phyloP scores from a whole-genome alignment of 1,140 invertebrate genomes.

The Campoletis sonorensis region DNA sequence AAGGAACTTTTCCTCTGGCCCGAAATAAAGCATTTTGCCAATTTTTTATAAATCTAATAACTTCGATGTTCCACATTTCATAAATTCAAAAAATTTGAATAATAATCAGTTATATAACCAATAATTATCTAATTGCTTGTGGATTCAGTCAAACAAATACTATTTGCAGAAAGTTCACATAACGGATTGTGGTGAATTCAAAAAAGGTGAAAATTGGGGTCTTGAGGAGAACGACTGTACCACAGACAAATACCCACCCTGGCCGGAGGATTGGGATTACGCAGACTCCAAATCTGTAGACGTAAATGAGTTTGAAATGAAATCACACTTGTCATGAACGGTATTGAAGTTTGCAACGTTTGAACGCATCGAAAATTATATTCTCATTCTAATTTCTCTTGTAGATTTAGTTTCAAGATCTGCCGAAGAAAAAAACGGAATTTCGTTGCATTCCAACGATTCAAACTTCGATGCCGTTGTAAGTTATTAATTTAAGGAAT shows the following conservation, averaged over 20 bases:
- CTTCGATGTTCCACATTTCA: too few species aligned
- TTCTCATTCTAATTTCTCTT: too few species aligned
- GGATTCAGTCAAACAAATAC: too few species aligned
- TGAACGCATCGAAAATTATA: too few species aligned
- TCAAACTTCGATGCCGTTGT: too few species aligned
- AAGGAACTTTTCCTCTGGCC: neutral
- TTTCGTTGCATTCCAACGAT: too few species aligned
- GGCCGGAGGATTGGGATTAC: conserved; percentile 84
- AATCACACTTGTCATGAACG: too few species aligned
- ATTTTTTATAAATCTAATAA: neutral
- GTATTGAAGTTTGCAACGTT: too few species aligned
- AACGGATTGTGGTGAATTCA: conserved; percentile 84
- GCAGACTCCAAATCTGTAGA: conserved; percentile 60
- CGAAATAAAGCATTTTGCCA: too few species aligned
- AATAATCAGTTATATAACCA: neutral
- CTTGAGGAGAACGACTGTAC: conserved; percentile 84
- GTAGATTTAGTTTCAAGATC: too few species aligned
- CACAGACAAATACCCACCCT: conserved; percentile 83
- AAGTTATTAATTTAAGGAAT: too few species aligned
- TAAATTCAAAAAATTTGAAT: neutral
- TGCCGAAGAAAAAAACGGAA: too few species aligned
- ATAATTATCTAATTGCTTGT: neutral
- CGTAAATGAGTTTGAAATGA: conserved; percentile 59
- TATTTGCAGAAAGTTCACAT: conserved; percentile 80
- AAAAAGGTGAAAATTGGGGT: conserved; percentile 80